phyloP scores from a whole-genome alignment of 2,888 invertebrate species.

The Baronia brevicornis region DNA sequence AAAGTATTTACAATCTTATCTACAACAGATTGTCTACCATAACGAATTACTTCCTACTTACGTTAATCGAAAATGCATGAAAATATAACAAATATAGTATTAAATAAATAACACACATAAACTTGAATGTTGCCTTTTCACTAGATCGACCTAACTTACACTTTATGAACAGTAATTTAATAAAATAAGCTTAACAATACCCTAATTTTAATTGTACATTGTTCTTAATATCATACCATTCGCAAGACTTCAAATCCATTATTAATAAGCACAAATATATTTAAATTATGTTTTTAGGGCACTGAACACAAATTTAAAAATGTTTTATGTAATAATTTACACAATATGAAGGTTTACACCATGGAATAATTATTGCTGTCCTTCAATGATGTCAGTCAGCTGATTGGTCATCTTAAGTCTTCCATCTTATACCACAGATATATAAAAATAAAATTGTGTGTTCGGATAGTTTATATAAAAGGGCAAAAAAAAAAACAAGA shows the following conservation, averaged over 20 bases:
- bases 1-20: no score
- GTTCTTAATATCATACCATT: constrained; percentile 19
- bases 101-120: no score
- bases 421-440: not conserved
- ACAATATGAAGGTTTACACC: constrained; percentile 45
- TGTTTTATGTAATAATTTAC: constrained; percentile 68
- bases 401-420: constrained; percentile 44
- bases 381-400: constrained; percentile 64
- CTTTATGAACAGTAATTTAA: no score
- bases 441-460: constrained; percentile 7
- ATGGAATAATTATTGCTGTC: constrained; percentile 50
- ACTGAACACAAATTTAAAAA: constrained; percentile 18
- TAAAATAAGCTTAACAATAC: constrained; percentile 3
- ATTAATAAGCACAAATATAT: constrained; percentile 8
- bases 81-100: no score
- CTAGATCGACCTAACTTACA: no score
- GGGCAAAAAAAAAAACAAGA: no score
- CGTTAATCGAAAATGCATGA: no score
- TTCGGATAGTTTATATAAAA: no score
- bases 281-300: constrained; percentile 7
- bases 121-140: no score
- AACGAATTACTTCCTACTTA: no score
- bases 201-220: constrained; percentile 9
- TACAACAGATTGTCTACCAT: no score
- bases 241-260: constrained; percentile 17